Conservation (phyloP, 2,797 vertebrate genomes). For the Malacoctenus gilli region DNA sequence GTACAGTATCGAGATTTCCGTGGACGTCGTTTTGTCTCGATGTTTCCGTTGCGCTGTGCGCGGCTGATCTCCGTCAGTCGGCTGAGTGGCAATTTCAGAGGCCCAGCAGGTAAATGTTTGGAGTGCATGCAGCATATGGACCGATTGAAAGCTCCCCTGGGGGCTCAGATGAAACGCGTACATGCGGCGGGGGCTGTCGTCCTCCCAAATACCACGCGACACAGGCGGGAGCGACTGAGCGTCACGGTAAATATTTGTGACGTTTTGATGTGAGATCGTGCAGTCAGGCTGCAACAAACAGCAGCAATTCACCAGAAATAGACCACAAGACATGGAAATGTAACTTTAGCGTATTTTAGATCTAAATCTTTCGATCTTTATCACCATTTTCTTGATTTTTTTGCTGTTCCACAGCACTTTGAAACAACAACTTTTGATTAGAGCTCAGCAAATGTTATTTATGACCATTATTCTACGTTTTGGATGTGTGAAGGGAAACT, state of each 20-base stretch:
- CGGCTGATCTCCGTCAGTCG: slow-evolving; percentile 16
- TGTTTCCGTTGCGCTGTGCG: slow-evolving; percentile 23
- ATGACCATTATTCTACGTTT: too few relatives aligned
- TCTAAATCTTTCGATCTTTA: too few relatives aligned
- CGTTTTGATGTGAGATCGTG: neutral
- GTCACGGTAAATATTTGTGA: neutral
- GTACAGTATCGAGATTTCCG: too few relatives aligned
- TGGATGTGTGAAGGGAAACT: neutral
- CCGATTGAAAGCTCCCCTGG: slow-evolving; percentile 30
- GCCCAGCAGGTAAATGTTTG: slow-evolving; percentile 33
- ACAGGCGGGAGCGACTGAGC: slow-evolving; percentile 3
- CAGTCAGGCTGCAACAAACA: too few relatives aligned
- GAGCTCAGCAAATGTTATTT: too few relatives aligned
- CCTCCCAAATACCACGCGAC: neutral
- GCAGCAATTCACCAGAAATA: too few relatives aligned
- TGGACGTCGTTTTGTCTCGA: neutral
- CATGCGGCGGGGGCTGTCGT: neutral
- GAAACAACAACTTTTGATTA: too few relatives aligned
- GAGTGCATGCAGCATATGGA: slow-evolving; percentile 42
- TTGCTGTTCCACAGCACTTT: too few relatives aligned
- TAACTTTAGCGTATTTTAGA: too few relatives aligned
- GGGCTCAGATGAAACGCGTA: slow-evolving; percentile 17
- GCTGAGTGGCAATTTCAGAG: slow-evolving; percentile 52
- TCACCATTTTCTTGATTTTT: too few relatives aligned
- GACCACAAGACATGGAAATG: too few relatives aligned